These are phyloP conservation scores for Astyanax mexicanus DNA, from an alignment of 2,797 vertebrate species.

Conservation along the genomic window DNA sequence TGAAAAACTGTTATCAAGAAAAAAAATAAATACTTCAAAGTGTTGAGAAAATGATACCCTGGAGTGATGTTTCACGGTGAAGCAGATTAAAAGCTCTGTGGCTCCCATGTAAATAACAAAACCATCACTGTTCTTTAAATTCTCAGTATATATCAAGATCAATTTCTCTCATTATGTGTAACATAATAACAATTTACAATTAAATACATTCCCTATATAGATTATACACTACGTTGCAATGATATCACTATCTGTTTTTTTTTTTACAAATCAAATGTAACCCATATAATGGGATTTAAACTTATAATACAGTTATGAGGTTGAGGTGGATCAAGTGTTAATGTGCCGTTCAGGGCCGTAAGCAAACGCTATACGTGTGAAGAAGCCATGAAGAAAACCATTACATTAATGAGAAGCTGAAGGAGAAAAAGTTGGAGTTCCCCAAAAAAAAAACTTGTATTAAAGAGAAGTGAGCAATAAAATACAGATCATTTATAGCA, in stretches of 20 bases:
- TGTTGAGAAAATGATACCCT: slow-evolving; percentile 44
- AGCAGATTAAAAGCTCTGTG: slow-evolving; percentile 30
- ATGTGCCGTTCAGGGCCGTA: no score
- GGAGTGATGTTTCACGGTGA: slow-evolving; percentile 40
- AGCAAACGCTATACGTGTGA: background rate
- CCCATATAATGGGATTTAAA: background rate
- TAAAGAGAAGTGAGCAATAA: background rate
- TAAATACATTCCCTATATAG: background rate
- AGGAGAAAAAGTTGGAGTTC: background rate
- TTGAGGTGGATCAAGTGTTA: background rate
- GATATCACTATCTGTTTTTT: background rate
- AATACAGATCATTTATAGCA: background rate
- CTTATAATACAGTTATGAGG: background rate
- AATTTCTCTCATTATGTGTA: background rate
- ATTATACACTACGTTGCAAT: background rate
- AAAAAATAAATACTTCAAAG: slow-evolving; percentile 43
- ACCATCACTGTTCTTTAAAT: background rate
- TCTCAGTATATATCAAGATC: background rate
- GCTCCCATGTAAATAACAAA: background rate
- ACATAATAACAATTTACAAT: slow-evolving; percentile 1
- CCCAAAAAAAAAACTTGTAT: background rate
- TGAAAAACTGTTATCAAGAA: slow-evolving; percentile 5
- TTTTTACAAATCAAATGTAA: background rate
- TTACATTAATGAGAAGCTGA: background rate
- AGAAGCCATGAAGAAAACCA: background rate